These are phyloP conservation scores for Danio albolineatus DNA, from an alignment of 2,797 vertebrate genomes.

Conservation along the genomic window DNA sequence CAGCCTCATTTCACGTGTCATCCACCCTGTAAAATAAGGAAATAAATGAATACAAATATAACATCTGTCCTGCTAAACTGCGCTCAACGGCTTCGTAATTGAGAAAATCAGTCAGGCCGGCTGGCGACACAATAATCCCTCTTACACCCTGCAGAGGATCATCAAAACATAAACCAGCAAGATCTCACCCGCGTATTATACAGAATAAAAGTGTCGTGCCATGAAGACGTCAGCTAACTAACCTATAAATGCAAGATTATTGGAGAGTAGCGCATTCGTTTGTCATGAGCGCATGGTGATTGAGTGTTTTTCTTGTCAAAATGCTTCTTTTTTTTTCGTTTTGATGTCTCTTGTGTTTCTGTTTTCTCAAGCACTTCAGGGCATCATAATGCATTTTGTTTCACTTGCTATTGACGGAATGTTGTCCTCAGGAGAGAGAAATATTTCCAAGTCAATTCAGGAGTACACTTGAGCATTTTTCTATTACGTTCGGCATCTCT, in stretches of 20 bases:
- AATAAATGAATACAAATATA: slow-evolving; percentile 58
- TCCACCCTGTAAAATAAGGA: slow-evolving; percentile 47
- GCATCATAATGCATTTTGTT: slow-evolving; percentile 7
- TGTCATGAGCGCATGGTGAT: neutral
- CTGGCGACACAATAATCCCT: slow-evolving; percentile 45
- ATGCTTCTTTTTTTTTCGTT: neutral
- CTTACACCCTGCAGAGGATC: slow-evolving; percentile 30
- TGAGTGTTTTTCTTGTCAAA: slow-evolving; percentile 9
- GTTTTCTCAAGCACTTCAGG: slow-evolving; percentile 2
- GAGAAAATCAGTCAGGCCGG: slow-evolving; percentile 54
- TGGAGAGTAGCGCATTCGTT: slow-evolving; percentile 12
- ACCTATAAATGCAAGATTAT: slow-evolving; percentile 14
- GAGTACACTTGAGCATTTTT: neutral
- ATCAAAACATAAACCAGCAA: slow-evolving; percentile 30
- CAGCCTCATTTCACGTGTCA: slow-evolving; percentile 57
- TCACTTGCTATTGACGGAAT: slow-evolving; percentile 19
- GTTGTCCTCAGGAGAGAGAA: neutral
- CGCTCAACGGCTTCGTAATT: slow-evolving; percentile 53
- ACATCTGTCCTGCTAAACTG: slow-evolving; percentile 57
- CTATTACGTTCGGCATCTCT: neutral
- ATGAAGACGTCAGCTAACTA: slow-evolving; percentile 21
- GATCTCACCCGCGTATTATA: slow-evolving; percentile 14
- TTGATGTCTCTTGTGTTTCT: slow-evolving; percentile 1
- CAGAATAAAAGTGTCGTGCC: slow-evolving; percentile 1
- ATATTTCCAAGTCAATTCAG: slow-evolving; percentile 1